phyloP scores from a whole-genome alignment of 92 coral and sea anemone genomes.

The Umimayanthus kanabou region DNA sequence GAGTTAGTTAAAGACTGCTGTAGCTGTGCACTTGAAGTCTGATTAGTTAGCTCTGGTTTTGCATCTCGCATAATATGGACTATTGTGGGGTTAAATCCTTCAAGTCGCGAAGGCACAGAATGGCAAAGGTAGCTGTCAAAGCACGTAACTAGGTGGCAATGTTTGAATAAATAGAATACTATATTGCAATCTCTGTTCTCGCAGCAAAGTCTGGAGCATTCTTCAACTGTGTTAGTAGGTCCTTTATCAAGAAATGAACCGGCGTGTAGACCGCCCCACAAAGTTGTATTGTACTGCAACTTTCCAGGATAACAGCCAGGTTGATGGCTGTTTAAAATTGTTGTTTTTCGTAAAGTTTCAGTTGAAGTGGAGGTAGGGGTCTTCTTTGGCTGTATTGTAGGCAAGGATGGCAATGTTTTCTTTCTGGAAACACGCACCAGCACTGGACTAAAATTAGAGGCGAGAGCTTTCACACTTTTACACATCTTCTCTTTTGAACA shows the following conservation, averaged over 20 bases:
- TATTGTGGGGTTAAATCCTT: constrained; percentile 84
- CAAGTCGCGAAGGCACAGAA: constrained; percentile 78
- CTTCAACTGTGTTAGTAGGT: constrained; percentile 52
- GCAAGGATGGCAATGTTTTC: not conserved
- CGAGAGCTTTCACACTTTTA: constrained; percentile 84
- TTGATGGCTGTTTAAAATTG: constrained; percentile 2
- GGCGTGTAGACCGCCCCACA: constrained; percentile 83
- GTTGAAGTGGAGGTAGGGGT: not conserved
- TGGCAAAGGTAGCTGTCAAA: constrained; percentile 83
- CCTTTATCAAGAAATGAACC: constrained; percentile 82
- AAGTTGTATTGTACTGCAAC: constrained; percentile 74
- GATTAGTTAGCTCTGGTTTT: not conserved
- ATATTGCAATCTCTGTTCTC: constrained; percentile 74
- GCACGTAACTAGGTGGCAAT: constrained; percentile 88
- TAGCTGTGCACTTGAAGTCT: not conserved
- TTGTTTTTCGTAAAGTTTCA: not conserved
- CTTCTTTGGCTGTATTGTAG: not conserved
- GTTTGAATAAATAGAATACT: constrained; percentile 80
- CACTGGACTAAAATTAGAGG: constrained; percentile 84
- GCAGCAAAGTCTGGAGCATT: constrained; percentile 80
- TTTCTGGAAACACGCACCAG: constrained; percentile 62
- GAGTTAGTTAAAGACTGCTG: not conserved
- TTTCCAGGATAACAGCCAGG: constrained; percentile 61
- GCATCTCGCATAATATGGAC: constrained; percentile 54
- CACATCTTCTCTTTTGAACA: constrained; percentile 75